phyloP scores from a whole-genome alignment of 2,797 vertebrate genomes.

The Triplophysa yarkandensis region DNA sequence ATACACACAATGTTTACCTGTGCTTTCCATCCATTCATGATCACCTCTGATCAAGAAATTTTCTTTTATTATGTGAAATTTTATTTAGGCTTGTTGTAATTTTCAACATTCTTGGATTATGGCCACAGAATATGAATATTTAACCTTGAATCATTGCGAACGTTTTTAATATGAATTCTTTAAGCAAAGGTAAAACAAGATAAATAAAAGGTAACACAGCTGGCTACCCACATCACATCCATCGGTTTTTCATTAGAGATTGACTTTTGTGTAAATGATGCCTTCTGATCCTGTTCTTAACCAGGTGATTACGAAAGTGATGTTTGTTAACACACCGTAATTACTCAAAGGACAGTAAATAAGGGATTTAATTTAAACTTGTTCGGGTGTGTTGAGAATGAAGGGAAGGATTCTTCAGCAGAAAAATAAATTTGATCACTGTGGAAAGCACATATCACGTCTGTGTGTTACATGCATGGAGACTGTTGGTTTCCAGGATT shows the following conservation, averaged over 20 bases:
- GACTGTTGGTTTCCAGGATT: no score
- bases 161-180: conserved; percentile 6
- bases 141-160: not conserved
- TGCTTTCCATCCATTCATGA: conserved; percentile 7
- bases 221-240: conserved; percentile 2
- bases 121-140: not conserved
- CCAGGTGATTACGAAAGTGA: not conserved
- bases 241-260: conserved; percentile 3
- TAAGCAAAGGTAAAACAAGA: not conserved
- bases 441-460: not conserved
- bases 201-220: not conserved
- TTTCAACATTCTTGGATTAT: conserved; percentile 28
- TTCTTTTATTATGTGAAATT: conserved; percentile 30
- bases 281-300: not conserved
- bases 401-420: conserved; percentile 27
- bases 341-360: not conserved
- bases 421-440: conserved; percentile 45
- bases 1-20: not conserved
- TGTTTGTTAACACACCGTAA: conserved; percentile 3
- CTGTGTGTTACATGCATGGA: not conserved
- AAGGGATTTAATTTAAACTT: conserved; percentile 23
- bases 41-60: conserved; percentile 25
- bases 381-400: conserved; percentile 12
- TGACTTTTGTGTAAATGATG: conserved; percentile 9
- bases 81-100: conserved; percentile 38